phyloP scores from a whole-genome alignment of 2,113 vertebrate genomes.

The Neodontobutis hainanensis region DNA sequence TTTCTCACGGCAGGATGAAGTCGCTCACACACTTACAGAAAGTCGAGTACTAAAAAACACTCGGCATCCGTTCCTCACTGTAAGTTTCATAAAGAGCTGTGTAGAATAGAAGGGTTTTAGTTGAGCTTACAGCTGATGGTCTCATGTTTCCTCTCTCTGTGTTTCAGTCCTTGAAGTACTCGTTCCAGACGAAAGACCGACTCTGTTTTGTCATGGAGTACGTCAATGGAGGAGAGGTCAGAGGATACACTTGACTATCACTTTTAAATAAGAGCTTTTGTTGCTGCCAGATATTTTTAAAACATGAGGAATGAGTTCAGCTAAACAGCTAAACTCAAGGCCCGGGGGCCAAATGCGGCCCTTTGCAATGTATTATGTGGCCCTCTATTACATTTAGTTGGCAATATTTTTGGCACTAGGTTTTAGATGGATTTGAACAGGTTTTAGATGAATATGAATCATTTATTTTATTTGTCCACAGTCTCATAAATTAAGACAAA shows the following conservation, averaged over 20 bases:
- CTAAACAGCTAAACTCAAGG: no score
- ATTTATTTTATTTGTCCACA: no score
- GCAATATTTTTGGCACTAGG: no score
- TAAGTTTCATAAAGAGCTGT: constrained; percentile 74
- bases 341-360: no score
- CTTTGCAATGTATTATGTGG: no score
- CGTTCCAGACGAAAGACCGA: constrained; percentile 97
- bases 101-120: background rate
- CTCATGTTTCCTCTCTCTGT: constrained; percentile 35
- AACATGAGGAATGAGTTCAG: constrained; percentile 8
- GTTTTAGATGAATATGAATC: no score
- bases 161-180: constrained; percentile 96
- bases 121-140: background rate
- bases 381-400: no score
- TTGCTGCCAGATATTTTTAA: background rate
- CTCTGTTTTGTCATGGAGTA: constrained; percentile 99
- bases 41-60: constrained; percentile 97
- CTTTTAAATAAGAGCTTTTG: background rate
- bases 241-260: constrained; percentile 23
- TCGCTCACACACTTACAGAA: constrained; percentile 95
- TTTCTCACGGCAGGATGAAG: constrained; percentile 85
- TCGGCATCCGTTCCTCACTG: constrained; percentile 95
- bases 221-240: constrained; percentile 97
- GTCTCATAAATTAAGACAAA: no score
- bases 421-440: no score